A percentile compares a stretch with the other conserved stretches of the same genome.
These are phyloP conservation scores for Archocentrus centrarchus DNA, from an alignment of 2,113 vertebrate species.

Conservation along the genomic window DNA sequence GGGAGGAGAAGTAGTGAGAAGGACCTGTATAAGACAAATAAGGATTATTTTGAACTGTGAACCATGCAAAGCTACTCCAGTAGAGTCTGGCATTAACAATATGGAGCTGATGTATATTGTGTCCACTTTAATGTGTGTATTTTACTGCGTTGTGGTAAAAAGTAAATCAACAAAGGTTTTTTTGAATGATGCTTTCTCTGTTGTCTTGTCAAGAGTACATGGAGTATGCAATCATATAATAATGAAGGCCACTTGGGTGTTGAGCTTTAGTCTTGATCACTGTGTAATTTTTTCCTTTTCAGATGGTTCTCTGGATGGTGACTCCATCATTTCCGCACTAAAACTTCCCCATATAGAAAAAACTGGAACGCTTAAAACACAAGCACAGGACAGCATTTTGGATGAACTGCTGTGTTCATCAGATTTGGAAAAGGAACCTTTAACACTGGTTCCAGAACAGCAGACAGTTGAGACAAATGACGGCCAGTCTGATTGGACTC, in stretches of 20 bases:
- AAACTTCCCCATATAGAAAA: slow-evolving; percentile 16
- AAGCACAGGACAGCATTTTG: neutral
- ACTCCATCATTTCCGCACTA: slow-evolving; percentile 57
- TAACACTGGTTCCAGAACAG: neutral
- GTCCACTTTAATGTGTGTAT: too few relatives aligned
- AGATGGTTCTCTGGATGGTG: slow-evolving; percentile 49
- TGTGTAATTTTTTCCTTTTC: neutral
- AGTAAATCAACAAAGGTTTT: neutral
- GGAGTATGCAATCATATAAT: neutral
- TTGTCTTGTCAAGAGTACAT: neutral
- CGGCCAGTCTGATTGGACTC: neutral
- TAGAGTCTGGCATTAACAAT: neutral
- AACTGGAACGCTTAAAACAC: neutral
- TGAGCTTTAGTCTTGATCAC: neutral
- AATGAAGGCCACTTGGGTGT: neutral
- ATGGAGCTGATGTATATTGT: neutral
- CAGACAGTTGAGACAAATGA: neutral
- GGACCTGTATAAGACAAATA: neutral
- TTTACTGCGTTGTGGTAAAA: neutral
- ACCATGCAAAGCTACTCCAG: neutral
- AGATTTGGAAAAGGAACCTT: slow-evolving; percentile 4
- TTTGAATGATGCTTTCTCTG: neutral
- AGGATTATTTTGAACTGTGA: slow-evolving; percentile 1
- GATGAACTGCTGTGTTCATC: neutral
- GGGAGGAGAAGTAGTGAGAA: neutral